Conservation (phyloP, 1,140 invertebrate genomes). For the Augochlora pura region DNA sequence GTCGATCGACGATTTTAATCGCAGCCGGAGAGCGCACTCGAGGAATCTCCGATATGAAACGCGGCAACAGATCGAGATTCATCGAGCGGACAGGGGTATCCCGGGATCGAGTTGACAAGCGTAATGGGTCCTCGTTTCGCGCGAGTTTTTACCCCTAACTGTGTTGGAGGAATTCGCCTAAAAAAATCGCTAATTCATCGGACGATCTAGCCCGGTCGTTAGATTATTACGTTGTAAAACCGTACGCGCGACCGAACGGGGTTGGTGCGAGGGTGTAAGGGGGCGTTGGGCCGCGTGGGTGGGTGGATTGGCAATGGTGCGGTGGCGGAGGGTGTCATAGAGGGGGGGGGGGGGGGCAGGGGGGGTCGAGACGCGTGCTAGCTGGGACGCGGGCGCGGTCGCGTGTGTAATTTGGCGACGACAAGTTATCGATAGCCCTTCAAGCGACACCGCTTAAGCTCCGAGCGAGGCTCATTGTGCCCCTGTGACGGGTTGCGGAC, state of each 20-base stretch:
- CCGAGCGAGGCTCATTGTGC: constrained; percentile 76
- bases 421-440: constrained; percentile 78
- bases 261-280: no score
- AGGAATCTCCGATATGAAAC: constrained; percentile 1
- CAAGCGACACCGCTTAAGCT: constrained; percentile 71
- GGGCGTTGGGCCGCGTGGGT: neutral
- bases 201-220: neutral
- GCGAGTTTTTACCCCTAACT: neutral
- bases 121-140: neutral
- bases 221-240: neutral
- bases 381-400: constrained; percentile 48
- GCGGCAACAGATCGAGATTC: neutral
- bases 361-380: constrained; percentile 23
- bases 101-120: neutral
- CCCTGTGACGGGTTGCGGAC: constrained; percentile 73
- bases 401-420: constrained; percentile 72
- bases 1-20: constrained; percentile 1
- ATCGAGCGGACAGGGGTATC: neutral
- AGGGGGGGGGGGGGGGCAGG: neutral
- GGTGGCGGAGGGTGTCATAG: neutral
- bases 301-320: neutral
- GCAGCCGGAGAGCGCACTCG: neutral
- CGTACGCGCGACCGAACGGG: no score
- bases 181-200: neutral
- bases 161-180: neutral